Base-by-base conservation (phyloP, 2,113 vertebrate species). In the Danionella cerebrum region DNA sequence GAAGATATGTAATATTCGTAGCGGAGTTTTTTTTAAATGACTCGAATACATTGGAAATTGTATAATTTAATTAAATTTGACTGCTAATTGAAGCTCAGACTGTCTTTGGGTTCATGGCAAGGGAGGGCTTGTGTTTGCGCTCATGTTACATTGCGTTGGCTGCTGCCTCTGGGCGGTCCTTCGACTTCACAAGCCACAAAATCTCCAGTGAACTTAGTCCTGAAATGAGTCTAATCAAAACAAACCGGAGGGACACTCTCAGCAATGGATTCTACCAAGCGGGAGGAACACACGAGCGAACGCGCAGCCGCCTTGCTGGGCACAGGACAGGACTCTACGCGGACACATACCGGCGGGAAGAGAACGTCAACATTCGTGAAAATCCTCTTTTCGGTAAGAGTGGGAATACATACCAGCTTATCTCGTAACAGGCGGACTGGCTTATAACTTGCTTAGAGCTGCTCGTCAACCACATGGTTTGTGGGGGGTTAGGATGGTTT, bases 331-430 rank as follows among this genome's bases (percentile, higher is more conserved):
- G 10, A 4, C 72, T 62, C 78, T 81, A 19, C 65, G 68, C 39
- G 65, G 16, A 14, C 22, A 25, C 18, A 11, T 18, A 18, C 41
- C 13, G 1, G 11, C 35, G 2, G 47, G 14, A 2, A 70, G 55
- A 36, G 76, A 70, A 60, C 74, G 64, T 71, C 68, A 5, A 75
- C 53, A 9, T 44, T 39, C 19, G 67, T 73, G 55, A 84, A 78
- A 75, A 52, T 88, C 59, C 74, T 85, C 1, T 27, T 45, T 54
- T 85, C 24, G 83, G 86, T 88, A 81, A 9, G 84, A 0, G 13
- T 10, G 33, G 33, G 9, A 38, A 38, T 13, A 9, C n/a, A 7
- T 9, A 11, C 14, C 14, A 4, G 27, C 6, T 29, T 10, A n/a
- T n/a, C n/a, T n/a, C n/a, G n/a, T n/a, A n/a, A n/a, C n/a, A n/a